A percentile compares a stretch with the other conserved stretches of the same genome.
Conservation (phyloP, 2,113 vertebrate genomes). For the Aix galericulata region DNA sequence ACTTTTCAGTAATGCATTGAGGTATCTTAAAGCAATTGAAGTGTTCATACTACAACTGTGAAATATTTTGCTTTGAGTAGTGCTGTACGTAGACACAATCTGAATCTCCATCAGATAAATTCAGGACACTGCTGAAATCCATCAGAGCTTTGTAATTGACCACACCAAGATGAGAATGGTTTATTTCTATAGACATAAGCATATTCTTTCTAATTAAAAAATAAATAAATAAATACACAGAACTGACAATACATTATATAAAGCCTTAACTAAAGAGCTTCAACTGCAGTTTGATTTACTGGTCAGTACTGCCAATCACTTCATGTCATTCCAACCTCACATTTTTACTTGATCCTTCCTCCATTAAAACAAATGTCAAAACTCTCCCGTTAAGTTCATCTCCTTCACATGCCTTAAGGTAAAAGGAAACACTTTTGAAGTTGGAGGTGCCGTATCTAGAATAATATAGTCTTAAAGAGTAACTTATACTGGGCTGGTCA, state of each 20-base stretch:
- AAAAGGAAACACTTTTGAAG: not conserved
- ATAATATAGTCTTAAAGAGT: not conserved
- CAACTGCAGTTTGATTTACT: not conserved
- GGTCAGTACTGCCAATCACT: not conserved
- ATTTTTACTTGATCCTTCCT: not conserved
- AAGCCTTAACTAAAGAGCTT: not conserved
- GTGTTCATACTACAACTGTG: not conserved
- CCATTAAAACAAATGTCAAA: conserved; percentile 1
- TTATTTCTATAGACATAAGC: not conserved
- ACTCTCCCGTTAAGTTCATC: not conserved
- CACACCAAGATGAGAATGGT: not conserved
- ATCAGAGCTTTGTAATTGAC: not conserved
- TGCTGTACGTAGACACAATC: not conserved
- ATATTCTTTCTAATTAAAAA: not conserved
- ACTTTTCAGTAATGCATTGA: not conserved
- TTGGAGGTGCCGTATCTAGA: not conserved
- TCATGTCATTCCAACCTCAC: not conserved
- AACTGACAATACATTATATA: not conserved
- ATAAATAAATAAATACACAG: not conserved
- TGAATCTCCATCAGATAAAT: not conserved
- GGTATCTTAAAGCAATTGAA: not conserved
- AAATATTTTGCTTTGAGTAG: conserved; percentile 2
- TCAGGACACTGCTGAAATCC: not conserved
- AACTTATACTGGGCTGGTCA: not conserved
- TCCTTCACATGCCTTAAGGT: not conserved